Evolutionary conservation across 53 echinoderm and acorn worm genomes (phyloP), one percentile per base, ranked within the genome.

Genomic region (Actinopyga echinites): DNA sequence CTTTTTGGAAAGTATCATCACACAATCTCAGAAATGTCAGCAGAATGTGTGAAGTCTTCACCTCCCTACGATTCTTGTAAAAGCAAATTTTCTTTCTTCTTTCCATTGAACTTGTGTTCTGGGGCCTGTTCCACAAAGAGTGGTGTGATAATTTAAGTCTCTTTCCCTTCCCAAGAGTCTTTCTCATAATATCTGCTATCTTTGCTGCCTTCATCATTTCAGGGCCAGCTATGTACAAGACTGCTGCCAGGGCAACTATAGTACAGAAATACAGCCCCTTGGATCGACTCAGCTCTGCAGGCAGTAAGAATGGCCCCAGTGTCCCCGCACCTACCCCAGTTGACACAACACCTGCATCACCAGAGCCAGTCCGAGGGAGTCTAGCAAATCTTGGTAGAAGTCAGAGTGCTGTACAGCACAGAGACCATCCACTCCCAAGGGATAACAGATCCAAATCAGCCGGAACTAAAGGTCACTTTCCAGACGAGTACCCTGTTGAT

Each of bases 181-280:
- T 40, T 5, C 40, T 40, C 40, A 49, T 15, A 13, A 49, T 49
- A 15, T 4, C 49, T 49, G 49, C 3, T 15, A 49, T 15, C 40
- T 40, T 2, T 40, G 13, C 17, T 55, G 24, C 54, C 17, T 75
- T 78, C 31, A 29, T 74, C n/a, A 25, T 40, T 17, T 8, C 21
- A 77, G 77, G 77, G 29, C 74, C 84, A 24, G 87, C 87, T 53
- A 90, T 95, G 90, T 92, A 69, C 68, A 93, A 88, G 57, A 86
- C 89, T 20, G 95, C 93, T 23, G 53, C 36, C 30, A 91, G 89
- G 60, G 67, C 86, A 31, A 83, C 91, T 37, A 89, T 93, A 24
- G 82, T 85, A 22, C 86, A 87, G 83, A 95, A 86, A 84, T 95
- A 95, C 67, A 91, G 84, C 69, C 90, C 93, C 4, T 54, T 85